phyloP scores from a whole-genome alignment of 2,888 invertebrate genomes.

The Helleia helle region DNA sequence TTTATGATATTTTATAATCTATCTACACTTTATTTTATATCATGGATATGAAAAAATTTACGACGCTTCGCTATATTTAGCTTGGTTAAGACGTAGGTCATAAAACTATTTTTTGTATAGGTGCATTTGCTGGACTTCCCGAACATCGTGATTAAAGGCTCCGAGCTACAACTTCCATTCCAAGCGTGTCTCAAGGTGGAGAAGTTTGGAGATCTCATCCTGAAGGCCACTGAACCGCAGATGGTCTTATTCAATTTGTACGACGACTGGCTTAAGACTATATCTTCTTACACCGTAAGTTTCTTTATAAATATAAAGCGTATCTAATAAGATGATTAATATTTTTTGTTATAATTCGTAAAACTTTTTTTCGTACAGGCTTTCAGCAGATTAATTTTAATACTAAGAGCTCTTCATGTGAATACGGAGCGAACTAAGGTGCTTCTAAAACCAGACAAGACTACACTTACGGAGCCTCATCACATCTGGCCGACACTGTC shows the following conservation, averaged over 20 bases:
- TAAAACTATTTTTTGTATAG: slow-evolving; percentile 31
- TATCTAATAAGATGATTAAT: no score
- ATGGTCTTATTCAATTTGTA: slow-evolving; percentile 99
- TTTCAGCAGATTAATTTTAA: slow-evolving; percentile 96
- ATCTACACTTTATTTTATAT: no score
- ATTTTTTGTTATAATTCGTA: slow-evolving; percentile 1
- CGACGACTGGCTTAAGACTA: slow-evolving; percentile 99
- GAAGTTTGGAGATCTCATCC: slow-evolving; percentile 98
- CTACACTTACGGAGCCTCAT: slow-evolving; percentile 98
- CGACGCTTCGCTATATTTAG: no score
- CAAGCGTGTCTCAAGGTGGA: slow-evolving; percentile 99
- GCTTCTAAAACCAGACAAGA: slow-evolving; percentile 98
- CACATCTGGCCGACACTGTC: slow-evolving; percentile 99
- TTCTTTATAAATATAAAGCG: not conserved
- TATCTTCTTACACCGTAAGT: slow-evolving; percentile 95
- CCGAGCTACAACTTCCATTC: slow-evolving; percentile 98
- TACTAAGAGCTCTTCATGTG: slow-evolving; percentile 96
- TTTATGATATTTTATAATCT: no score
- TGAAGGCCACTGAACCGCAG: slow-evolving; percentile 99
- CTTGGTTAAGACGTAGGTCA: no score
- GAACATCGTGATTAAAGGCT: slow-evolving; percentile 99
- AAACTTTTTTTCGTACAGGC: slow-evolving; percentile 68
- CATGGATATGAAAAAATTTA: no score
- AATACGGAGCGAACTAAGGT: slow-evolving; percentile 99
- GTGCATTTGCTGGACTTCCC: slow-evolving; percentile 99